These are phyloP conservation scores for Notothenia coriiceps DNA, from an alignment of 2,113 vertebrate species.

Conservation along the genomic window DNA sequence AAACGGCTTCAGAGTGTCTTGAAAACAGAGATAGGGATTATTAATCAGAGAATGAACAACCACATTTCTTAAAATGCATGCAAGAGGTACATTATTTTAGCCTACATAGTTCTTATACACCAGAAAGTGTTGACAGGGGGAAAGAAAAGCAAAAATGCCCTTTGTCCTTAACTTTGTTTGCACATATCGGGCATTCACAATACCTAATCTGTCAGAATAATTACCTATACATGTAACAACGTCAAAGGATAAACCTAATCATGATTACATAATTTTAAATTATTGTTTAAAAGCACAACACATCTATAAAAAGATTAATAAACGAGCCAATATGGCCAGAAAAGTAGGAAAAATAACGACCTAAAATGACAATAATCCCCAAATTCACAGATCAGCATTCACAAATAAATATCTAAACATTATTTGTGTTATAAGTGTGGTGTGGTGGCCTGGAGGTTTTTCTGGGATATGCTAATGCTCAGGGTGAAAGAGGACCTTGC, in stretches of 20 bases:
- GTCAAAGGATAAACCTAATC: neutral
- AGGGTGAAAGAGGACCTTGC: neutral
- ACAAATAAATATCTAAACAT: neutral
- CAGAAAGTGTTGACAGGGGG: neutral
- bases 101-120: neutral
- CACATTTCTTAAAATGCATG: neutral
- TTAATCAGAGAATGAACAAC: neutral
- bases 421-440: neutral
- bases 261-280: neutral
- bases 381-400: neutral
- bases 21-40: slow-evolving; percentile 48
- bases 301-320: neutral
- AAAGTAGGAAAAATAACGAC: neutral
- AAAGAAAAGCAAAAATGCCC: neutral
- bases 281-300: too few species aligned
- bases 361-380: neutral
- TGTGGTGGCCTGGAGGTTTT: neutral
- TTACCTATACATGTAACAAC: neutral
- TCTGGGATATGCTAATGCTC: neutral
- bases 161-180: neutral
- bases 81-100: neutral
- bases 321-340: neutral
- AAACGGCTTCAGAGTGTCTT: slow-evolving; percentile 86
- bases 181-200: too few species aligned
- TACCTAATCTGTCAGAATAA: neutral